A percentile compares a stretch with the other conserved stretches of the same genome.
phyloP scores from a whole-genome alignment of 1,140 invertebrate genomes.

The Diorhabda elongata region DNA sequence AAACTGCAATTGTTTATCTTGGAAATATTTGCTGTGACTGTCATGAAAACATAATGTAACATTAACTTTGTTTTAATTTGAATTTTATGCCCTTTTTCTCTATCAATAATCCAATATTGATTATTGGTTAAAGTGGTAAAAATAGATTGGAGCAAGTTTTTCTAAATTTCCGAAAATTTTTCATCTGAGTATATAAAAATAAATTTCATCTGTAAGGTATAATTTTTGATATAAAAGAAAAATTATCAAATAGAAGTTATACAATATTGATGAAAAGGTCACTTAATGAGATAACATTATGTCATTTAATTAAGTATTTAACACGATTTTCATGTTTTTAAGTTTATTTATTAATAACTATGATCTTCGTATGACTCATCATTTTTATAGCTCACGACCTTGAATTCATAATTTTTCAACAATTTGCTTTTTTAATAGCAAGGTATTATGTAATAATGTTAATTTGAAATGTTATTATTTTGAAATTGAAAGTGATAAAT shows the following conservation, averaged over 20 bases:
- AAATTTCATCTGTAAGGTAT: not conserved
- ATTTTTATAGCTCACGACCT: conserved; percentile 20
- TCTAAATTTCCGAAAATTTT: not conserved
- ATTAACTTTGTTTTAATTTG: not conserved
- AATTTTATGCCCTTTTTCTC: not conserved
- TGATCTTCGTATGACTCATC: conserved; percentile 25
- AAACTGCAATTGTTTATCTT: not conserved
- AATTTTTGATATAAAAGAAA: not conserved
- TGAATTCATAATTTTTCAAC: conserved; percentile 18
- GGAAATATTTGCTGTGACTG: no score
- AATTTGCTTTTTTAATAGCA: conserved; percentile 4
- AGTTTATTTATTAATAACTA: conserved; percentile 23
- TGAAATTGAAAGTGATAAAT: conserved; percentile 5
- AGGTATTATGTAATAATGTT: conserved; percentile 14
- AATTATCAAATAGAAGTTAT: conserved; percentile 4
- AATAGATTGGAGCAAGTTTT: not conserved
- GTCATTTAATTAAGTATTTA: not conserved
- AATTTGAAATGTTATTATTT: conserved; percentile 5
- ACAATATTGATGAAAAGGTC: not conserved
- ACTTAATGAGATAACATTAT: conserved; percentile 14
- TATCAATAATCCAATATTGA: not conserved
- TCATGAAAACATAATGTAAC: no score
- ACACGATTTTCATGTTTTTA: conserved; percentile 8
- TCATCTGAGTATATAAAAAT: not conserved
- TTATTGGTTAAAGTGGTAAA: conserved; percentile 10